A percentile compares a stretch with the other conserved stretches of the same genome.
Conservation (phyloP, 2,797 vertebrate genomes). For the Squalus acanthias region DNA sequence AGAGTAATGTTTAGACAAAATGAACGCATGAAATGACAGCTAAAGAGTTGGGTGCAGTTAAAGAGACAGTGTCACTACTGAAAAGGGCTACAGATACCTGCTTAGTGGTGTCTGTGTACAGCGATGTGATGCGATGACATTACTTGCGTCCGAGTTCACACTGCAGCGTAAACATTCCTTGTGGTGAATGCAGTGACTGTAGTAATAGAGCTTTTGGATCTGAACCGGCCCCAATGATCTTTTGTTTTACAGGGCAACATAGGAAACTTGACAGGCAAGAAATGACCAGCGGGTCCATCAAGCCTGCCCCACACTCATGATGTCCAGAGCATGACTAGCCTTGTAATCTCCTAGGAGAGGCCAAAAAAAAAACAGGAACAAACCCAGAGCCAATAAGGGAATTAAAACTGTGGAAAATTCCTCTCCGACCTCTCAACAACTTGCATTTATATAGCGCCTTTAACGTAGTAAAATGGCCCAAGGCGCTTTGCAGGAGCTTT, state of each 20-base stretch:
- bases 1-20: constrained; percentile 29
- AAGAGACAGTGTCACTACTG: neutral
- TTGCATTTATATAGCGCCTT: neutral
- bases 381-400: no score
- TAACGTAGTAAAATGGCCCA: neutral
- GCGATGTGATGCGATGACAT: neutral
- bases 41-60: neutral
- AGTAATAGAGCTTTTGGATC: neutral
- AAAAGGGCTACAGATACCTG: neutral
- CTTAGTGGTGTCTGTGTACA: neutral
- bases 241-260: neutral
- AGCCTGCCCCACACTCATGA: neutral
- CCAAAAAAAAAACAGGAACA: neutral
- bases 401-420: neutral
- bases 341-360: neutral
- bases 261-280: neutral
- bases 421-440: neutral
- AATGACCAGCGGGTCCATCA: neutral
- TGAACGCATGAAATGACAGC: neutral
- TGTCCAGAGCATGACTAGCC: neutral
- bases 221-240: neutral
- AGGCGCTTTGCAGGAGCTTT: neutral
- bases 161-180: neutral
- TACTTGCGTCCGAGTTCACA: neutral
- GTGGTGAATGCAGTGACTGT: neutral